Percentiles rank a stretch among this genome's conserved stretches.
Conservation (phyloP, 2,888 invertebrate species). For the Erebia ligea region DNA sequence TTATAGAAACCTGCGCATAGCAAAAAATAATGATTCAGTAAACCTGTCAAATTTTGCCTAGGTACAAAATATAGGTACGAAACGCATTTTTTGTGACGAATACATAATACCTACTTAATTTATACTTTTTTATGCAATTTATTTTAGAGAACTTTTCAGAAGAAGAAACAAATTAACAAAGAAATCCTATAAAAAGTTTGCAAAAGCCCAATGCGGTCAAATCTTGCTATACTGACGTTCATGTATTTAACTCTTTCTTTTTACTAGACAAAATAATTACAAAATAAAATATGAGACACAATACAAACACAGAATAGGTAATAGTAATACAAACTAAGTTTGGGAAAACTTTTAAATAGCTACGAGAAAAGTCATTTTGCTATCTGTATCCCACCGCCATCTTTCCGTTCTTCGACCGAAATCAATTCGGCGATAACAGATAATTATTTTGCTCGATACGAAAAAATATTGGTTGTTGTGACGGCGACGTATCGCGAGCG, state of each 20-base stretch:
- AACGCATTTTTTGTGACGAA: background rate
- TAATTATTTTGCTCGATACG: slow-evolving; percentile 76
- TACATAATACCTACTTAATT: background rate
- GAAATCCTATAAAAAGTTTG: too few relatives aligned
- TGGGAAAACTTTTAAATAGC: background rate
- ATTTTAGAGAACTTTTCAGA: too few relatives aligned
- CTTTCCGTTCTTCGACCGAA: slow-evolving; percentile 66
- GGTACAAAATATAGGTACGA: background rate
- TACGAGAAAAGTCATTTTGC: slow-evolving; percentile 47
- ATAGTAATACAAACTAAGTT: background rate
- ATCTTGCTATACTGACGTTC: too few relatives aligned
- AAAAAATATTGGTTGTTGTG: slow-evolving; percentile 71
- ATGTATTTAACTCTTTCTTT: too few relatives aligned
- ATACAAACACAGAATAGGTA: too few relatives aligned
- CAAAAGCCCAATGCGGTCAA: too few relatives aligned
- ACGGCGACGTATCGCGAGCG: slow-evolving; percentile 57
- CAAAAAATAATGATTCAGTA: slow-evolving; percentile 12
- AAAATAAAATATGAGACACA: too few relatives aligned
- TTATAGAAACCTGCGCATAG: slow-evolving; percentile 18
- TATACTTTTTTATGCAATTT: too few relatives aligned
- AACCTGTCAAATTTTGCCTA: background rate
- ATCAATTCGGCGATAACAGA: slow-evolving; percentile 72
- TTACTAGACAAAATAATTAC: too few relatives aligned
- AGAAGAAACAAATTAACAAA: too few relatives aligned
- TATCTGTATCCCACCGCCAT: slow-evolving; percentile 62